Conservation (phyloP, 1,140 invertebrate species). For the Scaptomyza montana region DNA sequence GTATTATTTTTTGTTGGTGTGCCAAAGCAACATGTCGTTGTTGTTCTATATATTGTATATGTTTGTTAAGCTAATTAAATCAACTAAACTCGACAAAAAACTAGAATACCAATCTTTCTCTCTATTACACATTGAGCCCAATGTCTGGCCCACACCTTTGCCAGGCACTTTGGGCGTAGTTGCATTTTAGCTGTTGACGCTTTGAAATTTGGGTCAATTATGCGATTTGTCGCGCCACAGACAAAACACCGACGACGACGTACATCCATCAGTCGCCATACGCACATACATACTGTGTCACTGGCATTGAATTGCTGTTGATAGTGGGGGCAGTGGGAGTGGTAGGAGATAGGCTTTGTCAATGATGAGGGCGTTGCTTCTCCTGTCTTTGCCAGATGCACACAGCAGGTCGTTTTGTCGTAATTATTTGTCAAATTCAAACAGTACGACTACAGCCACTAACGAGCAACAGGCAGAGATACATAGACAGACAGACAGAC, state of each 20-base stretch:
- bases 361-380: not conserved
- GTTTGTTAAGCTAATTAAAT: constrained; percentile 75
- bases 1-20: constrained; percentile 35
- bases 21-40: constrained; percentile 65
- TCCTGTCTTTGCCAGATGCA: constrained; percentile 41
- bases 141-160: not conserved
- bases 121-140: constrained; percentile 7
- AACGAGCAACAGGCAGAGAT: constrained; percentile 65
- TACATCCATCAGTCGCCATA: constrained; percentile 65
- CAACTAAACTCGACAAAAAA: constrained; percentile 45
- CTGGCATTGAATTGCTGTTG: constrained; percentile 65
- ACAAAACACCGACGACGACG: constrained; percentile 31
- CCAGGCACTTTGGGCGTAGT: not conserved
- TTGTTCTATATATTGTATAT: constrained; percentile 46
- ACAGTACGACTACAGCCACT: constrained; percentile 47
- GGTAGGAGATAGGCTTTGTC: not conserved
- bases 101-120: constrained; percentile 1
- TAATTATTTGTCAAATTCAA: constrained; percentile 82
- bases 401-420: constrained; percentile 69
- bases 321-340: not conserved
- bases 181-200: constrained; percentile 35
- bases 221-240: constrained; percentile 77
- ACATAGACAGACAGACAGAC: constrained; percentile 4
- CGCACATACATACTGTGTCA: constrained; percentile 34
- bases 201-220: constrained; percentile 79